Base-by-base conservation (phyloP, 2,113 vertebrate species). In the Corythoichthys intestinalis region DNA sequence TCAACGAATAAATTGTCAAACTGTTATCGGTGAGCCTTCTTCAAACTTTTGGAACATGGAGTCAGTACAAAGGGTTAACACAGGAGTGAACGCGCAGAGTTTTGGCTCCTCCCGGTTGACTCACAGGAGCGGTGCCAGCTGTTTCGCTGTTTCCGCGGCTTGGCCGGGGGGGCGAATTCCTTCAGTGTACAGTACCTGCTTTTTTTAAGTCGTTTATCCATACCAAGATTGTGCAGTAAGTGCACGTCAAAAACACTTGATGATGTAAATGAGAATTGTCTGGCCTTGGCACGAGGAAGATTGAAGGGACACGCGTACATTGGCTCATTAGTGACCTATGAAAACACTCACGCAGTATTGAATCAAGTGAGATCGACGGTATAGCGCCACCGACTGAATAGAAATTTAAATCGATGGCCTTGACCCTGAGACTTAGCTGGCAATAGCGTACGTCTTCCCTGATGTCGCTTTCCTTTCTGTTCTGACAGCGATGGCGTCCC, bases 391-490 rank as follows among this genome's bases (percentile, higher is more conserved):
- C 46, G 72, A 80, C 80, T 80, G 75, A 74, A 84, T 72, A 73
- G 79, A 75, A 66, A 44, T 71, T 37, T 80, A 72, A 82, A 83
- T 81, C 70, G 78, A 71, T 38, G 39, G 81, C 70, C 84, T 82
- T 83, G 84, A 91, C 86, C 90, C 78, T 12, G 0, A 67, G 71
- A 81, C 81, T 14, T 69, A 56, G 56, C 69, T 69, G 59, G 39
- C 49, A 3, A 54, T 20, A 2, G 7, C 8, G 53, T 5, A 14
- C 13, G 15, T 12, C 54, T 56, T 56, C 70, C 54, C 71, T 65
- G 53, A 78, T 65, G 52, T 2, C 39, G 63, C 66, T 81, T 65
- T 73, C 59, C 39, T 41, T 72, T 64, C 66, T 67, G 66, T 69
- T 67, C 65, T 64, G 78, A 66, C 60, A 50, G 17, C 28, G 4